A percentile compares a stretch with the other conserved stretches of the same genome.
These are phyloP conservation scores for Dryococelus australis DNA, from an alignment of 2,888 invertebrate genomes.

Conservation along the genomic window DNA sequence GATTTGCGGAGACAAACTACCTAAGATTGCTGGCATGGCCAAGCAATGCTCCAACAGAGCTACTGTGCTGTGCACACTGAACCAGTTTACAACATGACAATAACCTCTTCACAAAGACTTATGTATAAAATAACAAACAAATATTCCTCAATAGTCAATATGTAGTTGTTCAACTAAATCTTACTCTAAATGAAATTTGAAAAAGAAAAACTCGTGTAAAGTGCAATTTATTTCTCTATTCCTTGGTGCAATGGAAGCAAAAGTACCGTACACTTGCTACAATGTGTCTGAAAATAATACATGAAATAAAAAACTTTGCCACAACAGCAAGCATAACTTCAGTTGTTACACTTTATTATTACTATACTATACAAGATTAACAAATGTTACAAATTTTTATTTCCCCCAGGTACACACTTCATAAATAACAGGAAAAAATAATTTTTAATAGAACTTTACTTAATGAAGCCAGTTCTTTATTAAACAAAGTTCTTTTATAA, in stretches of 20 bases:
- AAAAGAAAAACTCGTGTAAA: not conserved
- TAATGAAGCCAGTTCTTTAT: not conserved
- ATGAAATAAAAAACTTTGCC: not conserved
- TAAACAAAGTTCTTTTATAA: not conserved
- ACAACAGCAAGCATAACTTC: not conserved
- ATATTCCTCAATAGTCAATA: not conserved
- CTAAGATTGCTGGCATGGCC: too few species aligned
- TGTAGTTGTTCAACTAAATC: not conserved
- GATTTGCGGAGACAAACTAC: too few species aligned
- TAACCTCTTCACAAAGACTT: not conserved
- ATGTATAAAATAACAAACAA: not conserved
- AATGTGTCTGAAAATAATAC: not conserved
- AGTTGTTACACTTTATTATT: not conserved
- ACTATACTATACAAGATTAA: not conserved
- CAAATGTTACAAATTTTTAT: not conserved
- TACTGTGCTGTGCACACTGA: too few species aligned
- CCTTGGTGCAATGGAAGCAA: not conserved
- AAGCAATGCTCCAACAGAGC: not conserved
- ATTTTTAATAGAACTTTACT: not conserved
- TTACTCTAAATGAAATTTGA: not conserved
- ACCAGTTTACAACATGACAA: not conserved
- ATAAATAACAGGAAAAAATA: not conserved
- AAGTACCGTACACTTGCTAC: not conserved
- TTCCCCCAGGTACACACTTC: slow-evolving; percentile 5
- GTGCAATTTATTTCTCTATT: not conserved